phyloP scores from a whole-genome alignment of 2,888 invertebrate species.

The Hirtodrosophila confusa region DNA sequence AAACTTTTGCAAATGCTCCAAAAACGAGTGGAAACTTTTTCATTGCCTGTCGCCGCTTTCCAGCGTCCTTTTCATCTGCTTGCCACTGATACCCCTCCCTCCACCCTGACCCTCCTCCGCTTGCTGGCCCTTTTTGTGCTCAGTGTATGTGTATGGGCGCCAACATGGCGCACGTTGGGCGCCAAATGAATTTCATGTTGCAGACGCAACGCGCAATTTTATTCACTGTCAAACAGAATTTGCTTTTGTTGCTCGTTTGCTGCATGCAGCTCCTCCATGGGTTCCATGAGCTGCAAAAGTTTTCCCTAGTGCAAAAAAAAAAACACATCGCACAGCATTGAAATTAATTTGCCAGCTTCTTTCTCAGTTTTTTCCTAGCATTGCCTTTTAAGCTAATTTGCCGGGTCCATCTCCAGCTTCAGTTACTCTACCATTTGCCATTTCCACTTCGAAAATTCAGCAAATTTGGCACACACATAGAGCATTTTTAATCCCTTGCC shows the following conservation, averaged over 20 bases:
- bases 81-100: background rate
- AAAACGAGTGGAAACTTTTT: slow-evolving; percentile 56
- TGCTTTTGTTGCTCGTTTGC: slow-evolving; percentile 40
- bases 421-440: slow-evolving; percentile 15
- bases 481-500: slow-evolving; percentile 59
- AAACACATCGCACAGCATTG: slow-evolving; percentile 26
- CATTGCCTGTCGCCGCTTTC: slow-evolving; percentile 50
- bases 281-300: slow-evolving; percentile 33
- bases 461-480: slow-evolving; percentile 28
- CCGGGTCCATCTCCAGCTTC: slow-evolving; percentile 34
- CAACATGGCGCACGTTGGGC: slow-evolving; percentile 64
- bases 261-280: background rate
- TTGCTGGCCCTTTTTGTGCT: background rate
- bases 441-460: slow-evolving; percentile 1
- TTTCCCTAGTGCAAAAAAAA: slow-evolving; percentile 18
- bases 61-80: background rate
- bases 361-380: slow-evolving; percentile 31
- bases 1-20: slow-evolving; percentile 57
- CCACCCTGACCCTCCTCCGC: slow-evolving; percentile 1
- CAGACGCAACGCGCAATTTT: slow-evolving; percentile 74
- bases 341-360: slow-evolving; percentile 68
- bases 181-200: slow-evolving; percentile 78
- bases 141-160: slow-evolving; percentile 34
- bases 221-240: slow-evolving; percentile 77
- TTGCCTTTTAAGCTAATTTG: slow-evolving; percentile 71